Conservation (phyloP, 2,113 vertebrate genomes). For the Paracyprichromis sp. region DNA sequence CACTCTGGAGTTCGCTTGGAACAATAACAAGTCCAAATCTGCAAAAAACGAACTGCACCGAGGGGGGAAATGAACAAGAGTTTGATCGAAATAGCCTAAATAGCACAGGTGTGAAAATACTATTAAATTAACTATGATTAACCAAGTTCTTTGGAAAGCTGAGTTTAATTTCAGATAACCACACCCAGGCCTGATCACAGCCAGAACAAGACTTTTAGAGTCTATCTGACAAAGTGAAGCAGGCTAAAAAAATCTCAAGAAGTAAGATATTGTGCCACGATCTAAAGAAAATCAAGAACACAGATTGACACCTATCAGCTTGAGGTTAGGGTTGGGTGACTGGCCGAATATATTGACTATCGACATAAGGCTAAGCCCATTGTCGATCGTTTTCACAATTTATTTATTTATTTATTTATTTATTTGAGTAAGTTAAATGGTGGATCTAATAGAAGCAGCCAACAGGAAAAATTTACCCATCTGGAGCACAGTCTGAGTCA, state of each 20-base stretch:
- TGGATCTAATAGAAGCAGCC: background rate
- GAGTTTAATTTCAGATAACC: background rate
- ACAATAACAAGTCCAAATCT: background rate
- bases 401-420: background rate
- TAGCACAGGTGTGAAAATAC: background rate
- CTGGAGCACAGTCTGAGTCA: background rate
- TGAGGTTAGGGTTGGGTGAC: background rate
- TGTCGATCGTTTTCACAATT: background rate
- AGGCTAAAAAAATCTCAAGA: background rate
- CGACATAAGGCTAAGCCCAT: background rate
- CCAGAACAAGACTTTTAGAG: background rate
- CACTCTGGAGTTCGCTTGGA: background rate
- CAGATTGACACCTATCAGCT: background rate
- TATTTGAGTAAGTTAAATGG: background rate
- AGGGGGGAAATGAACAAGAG: background rate
- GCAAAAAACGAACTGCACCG: background rate
- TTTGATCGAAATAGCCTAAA: background rate
- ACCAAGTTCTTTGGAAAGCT: background rate
- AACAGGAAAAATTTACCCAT: background rate
- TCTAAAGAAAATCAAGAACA: background rate
- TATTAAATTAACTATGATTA: background rate
- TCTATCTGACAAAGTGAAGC: background rate
- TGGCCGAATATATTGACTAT: background rate
- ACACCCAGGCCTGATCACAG: background rate
- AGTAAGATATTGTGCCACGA: background rate